A percentile compares a stretch with the other conserved stretches of the same genome.
Conservation (phyloP, 2,797 vertebrate species). For the Prunella strophiata region DNA sequence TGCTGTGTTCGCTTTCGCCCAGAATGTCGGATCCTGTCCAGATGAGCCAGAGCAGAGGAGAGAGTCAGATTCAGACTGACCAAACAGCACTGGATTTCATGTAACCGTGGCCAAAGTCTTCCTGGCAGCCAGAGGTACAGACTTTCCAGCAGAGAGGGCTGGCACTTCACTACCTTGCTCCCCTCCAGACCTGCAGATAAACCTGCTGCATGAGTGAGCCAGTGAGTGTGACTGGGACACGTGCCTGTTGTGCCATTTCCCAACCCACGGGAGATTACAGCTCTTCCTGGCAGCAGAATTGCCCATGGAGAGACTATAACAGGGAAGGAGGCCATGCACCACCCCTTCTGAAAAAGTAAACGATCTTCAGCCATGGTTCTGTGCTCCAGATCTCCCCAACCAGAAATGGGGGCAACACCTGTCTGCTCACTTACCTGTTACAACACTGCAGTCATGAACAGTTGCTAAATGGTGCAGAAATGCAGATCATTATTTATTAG, state of each 20-base stretch:
- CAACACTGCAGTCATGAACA: background rate
- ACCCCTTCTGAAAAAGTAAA: background rate
- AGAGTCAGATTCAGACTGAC: background rate
- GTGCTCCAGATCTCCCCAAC: background rate
- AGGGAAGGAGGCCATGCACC: background rate
- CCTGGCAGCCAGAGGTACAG: background rate
- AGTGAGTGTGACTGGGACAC: background rate
- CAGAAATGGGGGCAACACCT: background rate
- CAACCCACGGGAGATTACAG: background rate
- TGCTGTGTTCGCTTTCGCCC: rapidly evolving
- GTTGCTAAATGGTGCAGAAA: background rate
- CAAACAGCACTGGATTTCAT: background rate
- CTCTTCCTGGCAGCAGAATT: background rate
- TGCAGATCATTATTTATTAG: background rate
- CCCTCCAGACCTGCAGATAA: background rate
- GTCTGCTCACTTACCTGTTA: background rate
- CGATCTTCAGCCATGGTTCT: background rate
- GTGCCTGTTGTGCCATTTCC: rapidly evolving
- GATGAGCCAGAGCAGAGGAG: background rate
- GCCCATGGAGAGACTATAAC: background rate
- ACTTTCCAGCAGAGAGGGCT: background rate
- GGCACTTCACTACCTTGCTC: background rate
- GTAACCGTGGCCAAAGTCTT: background rate
- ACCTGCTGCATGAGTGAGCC: background rate
- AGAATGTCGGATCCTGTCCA: background rate